These are phyloP conservation scores for Hyperopisus bebe DNA, from an alignment of 2,113 vertebrate genomes.

Conservation along the genomic window DNA sequence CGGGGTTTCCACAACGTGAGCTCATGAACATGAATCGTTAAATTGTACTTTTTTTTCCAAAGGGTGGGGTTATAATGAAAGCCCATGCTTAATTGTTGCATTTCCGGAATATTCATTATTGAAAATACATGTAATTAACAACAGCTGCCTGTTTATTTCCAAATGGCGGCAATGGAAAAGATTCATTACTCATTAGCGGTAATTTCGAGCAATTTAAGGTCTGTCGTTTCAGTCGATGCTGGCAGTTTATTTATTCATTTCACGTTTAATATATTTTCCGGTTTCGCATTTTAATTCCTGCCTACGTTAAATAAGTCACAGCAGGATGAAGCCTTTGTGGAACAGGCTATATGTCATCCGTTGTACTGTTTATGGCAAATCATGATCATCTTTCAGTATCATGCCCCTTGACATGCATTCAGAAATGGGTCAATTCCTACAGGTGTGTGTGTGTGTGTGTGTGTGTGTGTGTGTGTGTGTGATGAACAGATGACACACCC, in stretches of 20 bases:
- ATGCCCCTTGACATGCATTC: background rate
- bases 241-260: background rate
- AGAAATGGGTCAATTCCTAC: background rate
- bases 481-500: background rate
- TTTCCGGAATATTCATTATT: conserved; percentile 16
- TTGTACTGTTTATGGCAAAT: background rate
- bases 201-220: conserved; percentile 12
- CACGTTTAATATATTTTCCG: background rate
- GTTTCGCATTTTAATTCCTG: background rate
- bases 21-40: background rate
- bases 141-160: conserved; percentile 17
- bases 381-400: background rate
- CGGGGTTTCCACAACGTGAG: background rate
- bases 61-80: background rate
- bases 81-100: background rate
- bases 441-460: background rate
- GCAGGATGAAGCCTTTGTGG: background rate
- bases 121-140: conserved; percentile 19
- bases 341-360: background rate
- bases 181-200: conserved; percentile 15
- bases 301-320: background rate
- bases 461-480: background rate
- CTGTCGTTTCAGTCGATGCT: conserved; percentile 5
- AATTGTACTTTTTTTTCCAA: background rate
- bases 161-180: background rate